A percentile compares a stretch with the other conserved stretches of the same genome.
Evolutionary conservation across 1,140 invertebrate genomes (phyloP).

Genomic region (Glomeris maerens): DNA sequence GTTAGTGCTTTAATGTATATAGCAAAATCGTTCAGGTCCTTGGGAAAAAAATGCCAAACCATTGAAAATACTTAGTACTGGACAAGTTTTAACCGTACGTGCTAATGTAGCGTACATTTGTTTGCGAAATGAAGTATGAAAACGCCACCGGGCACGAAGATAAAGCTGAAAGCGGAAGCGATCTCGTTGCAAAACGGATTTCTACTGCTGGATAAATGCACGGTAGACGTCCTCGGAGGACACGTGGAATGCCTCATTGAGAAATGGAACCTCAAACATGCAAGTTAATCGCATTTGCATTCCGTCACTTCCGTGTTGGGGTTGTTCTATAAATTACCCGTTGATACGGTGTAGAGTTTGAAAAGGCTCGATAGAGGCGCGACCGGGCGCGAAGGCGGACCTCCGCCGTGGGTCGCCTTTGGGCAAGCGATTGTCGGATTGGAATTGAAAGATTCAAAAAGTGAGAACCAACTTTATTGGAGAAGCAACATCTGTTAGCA

Average conservation of each 20-base stretch:
- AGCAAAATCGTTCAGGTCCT: too few relatives aligned
- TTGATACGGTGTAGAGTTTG: conserved; percentile 49
- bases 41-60: too few relatives aligned
- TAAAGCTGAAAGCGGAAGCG: conserved; percentile 39
- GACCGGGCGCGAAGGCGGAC: conserved; percentile 46
- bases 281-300: too few relatives aligned
- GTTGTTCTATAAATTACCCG: too few relatives aligned
- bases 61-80: too few relatives aligned
- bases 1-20: too few relatives aligned
- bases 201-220: conserved; percentile 48
- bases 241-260: conserved; percentile 65
- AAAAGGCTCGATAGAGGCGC: conserved; percentile 42
- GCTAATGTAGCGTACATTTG: too few relatives aligned
- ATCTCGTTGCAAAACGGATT: conserved; percentile 47
- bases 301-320: too few relatives aligned
- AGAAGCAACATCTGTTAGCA: too few relatives aligned
- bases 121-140: too few relatives aligned
- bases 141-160: conserved; percentile 61
- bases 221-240: conserved; percentile 58
- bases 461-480: too few relatives aligned
- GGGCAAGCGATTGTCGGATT: conserved; percentile 46
- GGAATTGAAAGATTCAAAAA: conserved; percentile 17
- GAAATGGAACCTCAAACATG: conserved; percentile 74
- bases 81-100: too few relatives aligned
- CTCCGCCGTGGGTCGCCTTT: conserved; percentile 83